Evolutionary conservation across 2,797 vertebrate genomes (phyloP).

Genomic region (Karalla daura): DNA sequence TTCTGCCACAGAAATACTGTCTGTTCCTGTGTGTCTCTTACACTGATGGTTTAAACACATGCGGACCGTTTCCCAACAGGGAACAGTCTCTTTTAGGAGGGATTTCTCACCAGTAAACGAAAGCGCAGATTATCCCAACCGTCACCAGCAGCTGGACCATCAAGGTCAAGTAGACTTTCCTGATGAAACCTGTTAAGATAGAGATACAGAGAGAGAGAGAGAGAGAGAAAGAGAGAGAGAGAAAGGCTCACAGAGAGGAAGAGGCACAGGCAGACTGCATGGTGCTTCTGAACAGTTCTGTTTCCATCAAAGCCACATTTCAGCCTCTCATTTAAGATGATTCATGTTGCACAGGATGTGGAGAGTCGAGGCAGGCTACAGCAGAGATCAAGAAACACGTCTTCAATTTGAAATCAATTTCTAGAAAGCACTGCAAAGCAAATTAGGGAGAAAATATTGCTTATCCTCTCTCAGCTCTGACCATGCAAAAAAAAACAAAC

Average conservation of each 20-base stretch:
- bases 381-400: constrained; percentile 36
- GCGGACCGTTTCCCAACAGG: constrained; percentile 15
- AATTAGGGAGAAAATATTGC: constrained; percentile 44
- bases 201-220: constrained; percentile 1
- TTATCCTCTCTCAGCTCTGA: constrained; percentile 8
- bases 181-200: constrained; percentile 78
- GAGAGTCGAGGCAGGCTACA: constrained; percentile 26
- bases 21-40: background rate
- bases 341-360: constrained; percentile 40
- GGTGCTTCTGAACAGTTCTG: constrained; percentile 20
- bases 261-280: background rate
- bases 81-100: background rate
- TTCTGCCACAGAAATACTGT: too few relatives aligned
- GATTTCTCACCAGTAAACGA: constrained; percentile 84
- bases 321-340: constrained; percentile 39
- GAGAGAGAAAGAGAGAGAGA: constrained; percentile 5
- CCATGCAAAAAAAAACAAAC: constrained; percentile 21
- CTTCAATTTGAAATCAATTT: constrained; percentile 68
- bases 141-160: constrained; percentile 83
- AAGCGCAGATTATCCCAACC: constrained; percentile 83
- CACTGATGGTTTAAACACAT: constrained; percentile 8
- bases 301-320: constrained; percentile 48
- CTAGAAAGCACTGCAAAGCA: constrained; percentile 36
- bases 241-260: background rate
- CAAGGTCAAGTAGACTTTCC: constrained; percentile 84